phyloP scores from a whole-genome alignment of 2,888 invertebrate genomes.

The Sminthurinus aureus region DNA sequence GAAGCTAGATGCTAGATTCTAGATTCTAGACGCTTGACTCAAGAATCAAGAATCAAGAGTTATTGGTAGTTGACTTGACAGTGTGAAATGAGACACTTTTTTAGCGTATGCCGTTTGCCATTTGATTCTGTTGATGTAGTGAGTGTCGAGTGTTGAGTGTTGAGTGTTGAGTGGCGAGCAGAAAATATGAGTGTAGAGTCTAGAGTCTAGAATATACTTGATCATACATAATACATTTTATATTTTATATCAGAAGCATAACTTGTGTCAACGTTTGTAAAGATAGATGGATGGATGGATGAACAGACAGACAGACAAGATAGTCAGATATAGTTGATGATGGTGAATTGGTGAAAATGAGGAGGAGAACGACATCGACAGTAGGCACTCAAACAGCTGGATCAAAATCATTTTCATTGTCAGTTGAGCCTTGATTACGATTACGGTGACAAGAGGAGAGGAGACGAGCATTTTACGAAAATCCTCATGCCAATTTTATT shows the following conservation, averaged over 20 bases:
- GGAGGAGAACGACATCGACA: not conserved
- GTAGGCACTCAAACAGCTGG: constrained; percentile 13
- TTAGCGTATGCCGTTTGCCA: not conserved
- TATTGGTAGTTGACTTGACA: not conserved
- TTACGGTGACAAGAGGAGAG: constrained; percentile 13
- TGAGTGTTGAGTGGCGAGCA: not conserved
- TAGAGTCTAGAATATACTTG: not conserved
- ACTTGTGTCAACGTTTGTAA: not conserved
- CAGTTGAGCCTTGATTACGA: constrained; percentile 14
- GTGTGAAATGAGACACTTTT: not conserved
- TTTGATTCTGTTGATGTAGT: too few species aligned
- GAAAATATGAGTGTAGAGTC: not conserved
- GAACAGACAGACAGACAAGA: not conserved
- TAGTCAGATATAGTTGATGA: not conserved
- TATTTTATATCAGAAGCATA: not conserved
- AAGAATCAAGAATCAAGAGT: too few species aligned
- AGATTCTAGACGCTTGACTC: too few species aligned
- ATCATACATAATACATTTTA: too few species aligned
- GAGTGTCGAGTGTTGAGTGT: not conserved
- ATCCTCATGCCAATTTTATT: not conserved
- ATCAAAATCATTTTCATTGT: constrained; percentile 15
- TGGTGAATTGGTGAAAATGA: not conserved
- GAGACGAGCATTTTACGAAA: not conserved
- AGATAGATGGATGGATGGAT: not conserved
- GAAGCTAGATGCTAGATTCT: too few species aligned